These are phyloP conservation scores for Acronicta psi DNA, from an alignment of 2,888 invertebrate species.

Conservation along the genomic window DNA sequence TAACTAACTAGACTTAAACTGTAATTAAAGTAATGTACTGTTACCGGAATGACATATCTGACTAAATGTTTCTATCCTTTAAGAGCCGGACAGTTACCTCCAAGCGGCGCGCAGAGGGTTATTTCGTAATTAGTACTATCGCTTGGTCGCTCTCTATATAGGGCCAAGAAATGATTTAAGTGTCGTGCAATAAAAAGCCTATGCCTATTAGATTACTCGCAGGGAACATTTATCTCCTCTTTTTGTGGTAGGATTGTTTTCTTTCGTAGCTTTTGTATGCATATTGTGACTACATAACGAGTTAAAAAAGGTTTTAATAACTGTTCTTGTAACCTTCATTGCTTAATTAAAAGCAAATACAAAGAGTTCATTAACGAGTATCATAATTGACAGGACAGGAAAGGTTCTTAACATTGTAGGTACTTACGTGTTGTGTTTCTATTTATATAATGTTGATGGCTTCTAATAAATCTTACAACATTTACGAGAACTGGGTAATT, in stretches of 20 bases:
- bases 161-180: slow-evolving; percentile 75
- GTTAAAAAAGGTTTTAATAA: slow-evolving; percentile 30
- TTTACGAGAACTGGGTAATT: slow-evolving; percentile 55
- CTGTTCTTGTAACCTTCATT: slow-evolving; percentile 25
- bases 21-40: slow-evolving; percentile 83
- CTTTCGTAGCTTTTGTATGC: slow-evolving; percentile 48
- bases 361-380: slow-evolving; percentile 33
- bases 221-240: slow-evolving; percentile 40
- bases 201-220: slow-evolving; percentile 52
- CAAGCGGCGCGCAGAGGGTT: slow-evolving; percentile 64
- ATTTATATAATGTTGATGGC: slow-evolving; percentile 46
- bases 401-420: slow-evolving; percentile 52
- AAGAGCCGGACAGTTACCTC: slow-evolving; percentile 80
- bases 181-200: slow-evolving; percentile 62
- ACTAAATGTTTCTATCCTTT: slow-evolving; percentile 86
- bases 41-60: slow-evolving; percentile 84
- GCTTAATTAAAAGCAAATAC: slow-evolving; percentile 36
- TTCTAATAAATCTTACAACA: slow-evolving; percentile 49
- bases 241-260: slow-evolving; percentile 49
- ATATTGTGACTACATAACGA: slow-evolving; percentile 30
- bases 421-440: slow-evolving; percentile 40
- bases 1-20: slow-evolving; percentile 76
- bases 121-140: slow-evolving; percentile 83
- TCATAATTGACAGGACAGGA: slow-evolving; percentile 42
- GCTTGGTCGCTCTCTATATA: slow-evolving; percentile 70